Evolutionary conservation across 2,113 vertebrate genomes (phyloP), one percentile per base, ranked within the genome.

Genomic region (Boleophthalmus pectinirostris): DNA sequence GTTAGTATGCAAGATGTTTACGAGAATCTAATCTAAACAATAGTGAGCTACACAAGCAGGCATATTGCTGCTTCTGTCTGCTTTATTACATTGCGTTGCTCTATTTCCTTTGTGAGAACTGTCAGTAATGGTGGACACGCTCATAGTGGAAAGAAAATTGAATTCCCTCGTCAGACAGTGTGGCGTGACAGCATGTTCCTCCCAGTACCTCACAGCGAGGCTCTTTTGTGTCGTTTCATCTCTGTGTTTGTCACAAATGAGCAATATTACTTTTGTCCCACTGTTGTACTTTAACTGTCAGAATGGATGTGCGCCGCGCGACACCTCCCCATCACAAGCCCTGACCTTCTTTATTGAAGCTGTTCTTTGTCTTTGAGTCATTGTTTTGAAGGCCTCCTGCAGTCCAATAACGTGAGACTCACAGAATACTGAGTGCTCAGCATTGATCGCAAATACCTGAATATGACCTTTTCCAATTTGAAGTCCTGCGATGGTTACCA

Each of bases 381-480:
- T 90, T 91, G 82, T 90, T 90, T 90, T 80, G 70, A 79, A 82
- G 79, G 70, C 80, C 45, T 71, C 82, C 81, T 66, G 69, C 61
- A 58, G 74, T 68, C 73, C 73, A 86, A 84, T 87, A 83, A 87
- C 83, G 75, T 11, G 68, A 78, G 82, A 85, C 83, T 66, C 74
- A 69, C 75, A 78, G 89, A 90, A 90, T 90, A 75, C 91, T 83
- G 84, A 91, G 84, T 78, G 84, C 74, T 86, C 74, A 71, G 75
- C 85, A 89, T 91, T 81, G 89, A 91, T 92, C 88, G 75, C 82
- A 70, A 76, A 79, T 69, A 86, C 86, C 85, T 88, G 83, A 80
- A 83, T 45, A 75, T 91, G 87, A 92, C 90, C 90, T 92, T 91
- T 92, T 87, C 82, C 80, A 75, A 72, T 91, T 80, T 83, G 58